Evolutionary conservation across 2,888 invertebrate genomes (phyloP), one percentile per base, ranked within the genome.

Genomic region (Phania funesta): DNA sequence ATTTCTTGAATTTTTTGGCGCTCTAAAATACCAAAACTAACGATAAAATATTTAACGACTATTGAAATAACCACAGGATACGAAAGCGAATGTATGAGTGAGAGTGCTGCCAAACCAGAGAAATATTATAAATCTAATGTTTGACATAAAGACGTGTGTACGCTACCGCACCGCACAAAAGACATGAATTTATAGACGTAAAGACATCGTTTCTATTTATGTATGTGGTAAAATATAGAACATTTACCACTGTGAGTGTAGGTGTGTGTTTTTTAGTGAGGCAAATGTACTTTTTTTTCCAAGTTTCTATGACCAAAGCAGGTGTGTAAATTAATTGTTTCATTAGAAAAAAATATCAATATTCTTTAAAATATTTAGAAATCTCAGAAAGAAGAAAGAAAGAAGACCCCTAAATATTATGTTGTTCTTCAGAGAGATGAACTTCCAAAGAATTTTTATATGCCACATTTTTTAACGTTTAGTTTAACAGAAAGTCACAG

Each of bases 41-140:
- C 71, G 56, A 52, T 41, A 64, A n/a, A n/a, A 54, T 58, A 2
- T 65, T 65, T 50, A 56, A 60, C n/a, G 60, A 52, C 20, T 65
- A 56, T 52, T 58, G n/a, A 48, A 11, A 13, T 24, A 75, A 48
- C 56, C 64, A 70, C 73, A 62, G 18, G 11, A 48, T 41, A 35
- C 7, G 11, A 81, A 83, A 81, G 5, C 5, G 13, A 18, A 16
- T 4, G 24, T n/a, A n/a, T 41, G 35, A 71, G 22, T 29, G 71
- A 65, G 35, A 52, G 44, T 38, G 67, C 60, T 76, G 78, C 74
- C 70, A 77, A 78, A 76, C 64, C 70, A 76, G 50, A 56, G 67
- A 84, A 87, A 88, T 87, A 88, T 88, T 88, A 88, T 88, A 88
- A 88, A 88, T 88, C 87, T 88, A 87, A 86, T 85, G 85, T 86